These are phyloP conservation scores for Rana temporaria DNA, from an alignment of 2,113 vertebrate species.

Conservation along the genomic window DNA sequence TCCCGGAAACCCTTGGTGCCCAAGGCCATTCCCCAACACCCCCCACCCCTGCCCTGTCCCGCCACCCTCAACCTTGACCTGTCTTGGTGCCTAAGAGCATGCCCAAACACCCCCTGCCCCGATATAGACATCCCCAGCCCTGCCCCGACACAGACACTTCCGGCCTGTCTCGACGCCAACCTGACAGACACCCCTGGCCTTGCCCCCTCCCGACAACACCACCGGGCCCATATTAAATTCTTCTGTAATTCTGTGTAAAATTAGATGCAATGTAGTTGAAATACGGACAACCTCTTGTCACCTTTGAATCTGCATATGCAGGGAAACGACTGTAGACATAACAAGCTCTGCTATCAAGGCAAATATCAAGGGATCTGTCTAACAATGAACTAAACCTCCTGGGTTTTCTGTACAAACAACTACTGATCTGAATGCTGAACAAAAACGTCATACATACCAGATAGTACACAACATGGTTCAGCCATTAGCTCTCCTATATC, in stretches of 20 bases:
- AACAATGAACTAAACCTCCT: conserved; percentile 1
- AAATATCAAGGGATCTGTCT: neutral
- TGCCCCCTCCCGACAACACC: no score
- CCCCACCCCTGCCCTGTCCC: no score
- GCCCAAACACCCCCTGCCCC: no score
- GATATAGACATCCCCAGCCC: no score
- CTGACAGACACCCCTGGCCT: no score
- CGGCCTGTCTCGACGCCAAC: no score
- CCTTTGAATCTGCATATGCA: conserved; percentile 3
- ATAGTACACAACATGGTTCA: neutral
- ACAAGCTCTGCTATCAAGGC: neutral
- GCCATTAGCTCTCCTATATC: neutral
- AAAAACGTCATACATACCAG: neutral
- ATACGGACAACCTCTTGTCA: neutral
- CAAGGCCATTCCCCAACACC: no score
- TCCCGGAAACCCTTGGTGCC: no score
- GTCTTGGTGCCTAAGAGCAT: no score
- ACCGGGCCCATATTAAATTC: neutral
- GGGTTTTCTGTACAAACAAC: neutral
- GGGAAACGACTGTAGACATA: conserved; percentile 6
- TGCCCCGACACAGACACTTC: no score
- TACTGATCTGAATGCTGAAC: neutral
- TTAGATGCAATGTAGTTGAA: neutral
- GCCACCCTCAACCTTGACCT: no score
- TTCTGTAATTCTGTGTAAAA: neutral